Evolutionary conservation across 2,888 invertebrate species (phyloP).

Genomic region (Electrophaes corylata): DNA sequence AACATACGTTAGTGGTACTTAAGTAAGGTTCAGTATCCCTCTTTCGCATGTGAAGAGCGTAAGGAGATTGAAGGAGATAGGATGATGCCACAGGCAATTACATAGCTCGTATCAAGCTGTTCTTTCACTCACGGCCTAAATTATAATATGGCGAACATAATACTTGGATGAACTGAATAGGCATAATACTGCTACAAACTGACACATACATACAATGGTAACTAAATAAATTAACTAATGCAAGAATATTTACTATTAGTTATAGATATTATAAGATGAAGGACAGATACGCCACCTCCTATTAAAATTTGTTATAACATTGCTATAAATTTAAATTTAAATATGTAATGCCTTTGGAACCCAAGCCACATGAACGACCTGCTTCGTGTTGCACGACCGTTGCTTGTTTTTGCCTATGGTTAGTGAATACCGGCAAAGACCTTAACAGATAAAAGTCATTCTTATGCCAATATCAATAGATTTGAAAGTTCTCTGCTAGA

Average conservation of each 20-base stretch:
- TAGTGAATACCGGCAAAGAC: no score
- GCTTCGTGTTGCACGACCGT: no score
- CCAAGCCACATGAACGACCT: no score
- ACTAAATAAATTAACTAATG: slow-evolving; percentile 24
- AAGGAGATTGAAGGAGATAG: not conserved
- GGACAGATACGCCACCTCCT: slow-evolving; percentile 17
- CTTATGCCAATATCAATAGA: no score
- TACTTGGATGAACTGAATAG: slow-evolving; percentile 9
- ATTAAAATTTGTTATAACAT: not conserved
- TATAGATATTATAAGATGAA: not conserved
- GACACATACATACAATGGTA: slow-evolving; percentile 19
- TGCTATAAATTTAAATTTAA: no score
- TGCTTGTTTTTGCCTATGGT: no score
- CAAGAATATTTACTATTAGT: not conserved
- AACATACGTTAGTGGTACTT: no score
- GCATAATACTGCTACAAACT: no score
- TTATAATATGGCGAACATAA: slow-evolving; percentile 7
- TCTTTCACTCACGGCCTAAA: not conserved
- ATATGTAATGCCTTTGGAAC: no score
- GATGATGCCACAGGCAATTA: not conserved
- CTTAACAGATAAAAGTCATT: no score
- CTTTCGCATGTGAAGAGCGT: not conserved
- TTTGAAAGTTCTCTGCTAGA: no score
- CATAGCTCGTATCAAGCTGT: not conserved
- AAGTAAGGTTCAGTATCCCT: not conserved